phyloP scores from a whole-genome alignment of 2,113 vertebrate genomes.

The Garra rufa region DNA sequence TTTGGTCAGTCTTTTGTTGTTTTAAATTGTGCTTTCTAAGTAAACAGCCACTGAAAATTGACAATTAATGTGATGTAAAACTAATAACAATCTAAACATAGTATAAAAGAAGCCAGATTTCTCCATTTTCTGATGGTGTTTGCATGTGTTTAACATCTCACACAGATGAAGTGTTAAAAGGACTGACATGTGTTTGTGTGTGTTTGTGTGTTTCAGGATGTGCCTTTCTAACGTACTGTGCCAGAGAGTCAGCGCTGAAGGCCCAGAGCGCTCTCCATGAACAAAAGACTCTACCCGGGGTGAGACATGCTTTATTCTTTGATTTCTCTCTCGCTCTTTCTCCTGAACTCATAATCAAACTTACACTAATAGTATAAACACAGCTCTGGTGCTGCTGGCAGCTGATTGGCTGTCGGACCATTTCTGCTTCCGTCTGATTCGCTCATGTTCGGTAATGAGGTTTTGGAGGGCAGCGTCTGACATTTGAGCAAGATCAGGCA shows the following conservation, averaged over 20 bases:
- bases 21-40: no score
- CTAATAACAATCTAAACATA: background rate
- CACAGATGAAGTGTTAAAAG: background rate
- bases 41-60: no score
- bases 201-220: constrained; percentile 81
- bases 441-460: background rate
- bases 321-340: background rate
- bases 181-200: constrained; percentile 48
- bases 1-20: no score
- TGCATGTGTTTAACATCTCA: background rate
- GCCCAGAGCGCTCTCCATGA: constrained; percentile 97
- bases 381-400: background rate
- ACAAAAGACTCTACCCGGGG: constrained; percentile 98
- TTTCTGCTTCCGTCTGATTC: background rate
- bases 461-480: background rate
- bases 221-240: constrained; percentile 98
- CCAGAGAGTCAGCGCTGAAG: constrained; percentile 97
- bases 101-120: background rate
- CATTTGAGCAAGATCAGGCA: background rate
- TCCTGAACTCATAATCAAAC: background rate
- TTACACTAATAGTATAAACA: background rate
- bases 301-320: constrained; percentile 75
- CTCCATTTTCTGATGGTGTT: background rate
- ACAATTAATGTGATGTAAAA: no score
- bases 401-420: background rate